These are phyloP conservation scores for Willowsia nigromaculata DNA, from an alignment of 2,888 invertebrate genomes.

Conservation along the genomic window DNA sequence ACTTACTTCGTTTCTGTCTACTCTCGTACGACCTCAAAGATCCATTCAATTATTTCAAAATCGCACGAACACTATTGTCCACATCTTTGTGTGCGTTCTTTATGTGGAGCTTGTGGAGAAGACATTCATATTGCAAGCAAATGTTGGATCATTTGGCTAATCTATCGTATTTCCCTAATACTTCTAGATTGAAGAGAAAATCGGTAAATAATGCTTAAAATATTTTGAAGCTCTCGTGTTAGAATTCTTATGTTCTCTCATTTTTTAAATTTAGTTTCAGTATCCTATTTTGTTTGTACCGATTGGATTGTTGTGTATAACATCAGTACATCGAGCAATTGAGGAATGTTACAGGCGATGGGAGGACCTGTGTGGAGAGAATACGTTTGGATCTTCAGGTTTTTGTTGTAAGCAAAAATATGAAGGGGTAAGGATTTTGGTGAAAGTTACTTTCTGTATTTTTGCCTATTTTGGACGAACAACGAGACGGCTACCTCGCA, in stretches of 20 bases:
- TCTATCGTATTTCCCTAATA: conserved; percentile 5
- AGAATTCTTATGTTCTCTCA: neutral
- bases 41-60: conserved; percentile 38
- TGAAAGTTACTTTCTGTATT: neutral
- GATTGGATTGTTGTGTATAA: neutral
- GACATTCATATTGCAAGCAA: neutral
- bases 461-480: neutral
- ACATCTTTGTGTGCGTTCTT: conserved; percentile 2
- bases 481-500: conserved; percentile 3
- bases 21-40: conserved; percentile 20
- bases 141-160: neutral
- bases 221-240: neutral
- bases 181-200: neutral
- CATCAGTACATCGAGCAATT: neutral
- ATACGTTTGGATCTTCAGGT: neutral
- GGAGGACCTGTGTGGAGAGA: neutral
- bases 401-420: neutral
- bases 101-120: conserved; percentile 28
- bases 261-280: neutral
- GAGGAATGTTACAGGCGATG: neutral
- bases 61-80: conserved; percentile 17
- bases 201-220: neutral
- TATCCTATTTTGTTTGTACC: neutral
- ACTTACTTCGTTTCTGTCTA: neutral
- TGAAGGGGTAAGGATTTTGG: neutral